phyloP scores from a whole-genome alignment of 2,888 invertebrate species.

The Agonopterix alstromeriana region DNA sequence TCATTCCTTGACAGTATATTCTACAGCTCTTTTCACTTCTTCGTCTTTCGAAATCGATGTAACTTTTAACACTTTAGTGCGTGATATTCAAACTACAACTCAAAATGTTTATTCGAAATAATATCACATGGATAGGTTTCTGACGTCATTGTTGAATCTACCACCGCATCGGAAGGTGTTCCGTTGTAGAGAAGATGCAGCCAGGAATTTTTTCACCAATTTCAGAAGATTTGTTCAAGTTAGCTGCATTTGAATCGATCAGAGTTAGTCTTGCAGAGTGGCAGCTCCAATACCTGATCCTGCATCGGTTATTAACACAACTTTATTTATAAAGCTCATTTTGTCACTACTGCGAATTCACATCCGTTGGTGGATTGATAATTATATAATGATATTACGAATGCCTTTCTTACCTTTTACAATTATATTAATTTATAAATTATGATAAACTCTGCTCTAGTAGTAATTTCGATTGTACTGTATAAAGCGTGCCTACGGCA shows the following conservation, averaged over 20 bases:
- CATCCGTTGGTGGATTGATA: too few species aligned
- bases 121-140: too few species aligned
- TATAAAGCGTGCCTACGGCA: too few species aligned
- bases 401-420: too few species aligned
- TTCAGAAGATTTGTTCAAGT: conserved; percentile 22
- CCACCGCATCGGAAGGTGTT: too few species aligned
- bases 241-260: conserved; percentile 25
- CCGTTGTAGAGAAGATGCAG: too few species aligned
- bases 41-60: conserved; percentile 29
- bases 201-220: conserved; percentile 27
- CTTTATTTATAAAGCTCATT: conserved; percentile 37
- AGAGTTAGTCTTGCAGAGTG: conserved; percentile 32
- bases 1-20: conserved; percentile 23
- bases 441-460: too few species aligned
- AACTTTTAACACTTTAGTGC: conserved; percentile 26
- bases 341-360: not conserved
- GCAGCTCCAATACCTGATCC: conserved; percentile 38
- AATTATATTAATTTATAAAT: too few species aligned
- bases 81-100: too few species aligned
- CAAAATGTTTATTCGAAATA: too few species aligned
- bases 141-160: too few species aligned
- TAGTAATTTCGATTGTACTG: not conserved
- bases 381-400: too few species aligned
- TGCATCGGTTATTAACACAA: conserved; percentile 35
- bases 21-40: conserved; percentile 22